A percentile compares a stretch with the other conserved stretches of the same genome.
Evolutionary conservation across 2,888 invertebrate species (phyloP).

Genomic region (Callyntrura sp.): DNA sequence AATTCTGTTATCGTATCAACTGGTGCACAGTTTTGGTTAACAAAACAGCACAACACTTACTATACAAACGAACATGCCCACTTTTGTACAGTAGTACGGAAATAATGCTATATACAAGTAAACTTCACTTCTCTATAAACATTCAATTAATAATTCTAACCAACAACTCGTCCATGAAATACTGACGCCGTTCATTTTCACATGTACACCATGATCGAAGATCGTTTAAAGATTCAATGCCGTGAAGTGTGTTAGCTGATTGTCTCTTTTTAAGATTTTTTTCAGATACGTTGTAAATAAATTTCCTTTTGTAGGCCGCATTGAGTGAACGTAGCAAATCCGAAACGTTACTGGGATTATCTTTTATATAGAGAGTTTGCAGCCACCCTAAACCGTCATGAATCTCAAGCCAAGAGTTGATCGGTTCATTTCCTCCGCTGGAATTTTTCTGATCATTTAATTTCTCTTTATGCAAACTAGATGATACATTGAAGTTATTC

Average conservation of each 20-base stretch:
- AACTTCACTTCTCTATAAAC: neutral
- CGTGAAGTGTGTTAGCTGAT: slow-evolving; percentile 77
- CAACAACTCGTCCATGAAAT: slow-evolving; percentile 77
- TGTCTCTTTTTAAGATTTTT: slow-evolving; percentile 43
- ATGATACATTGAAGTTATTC: too few species aligned
- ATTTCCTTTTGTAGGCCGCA: neutral
- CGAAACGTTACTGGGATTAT: neutral
- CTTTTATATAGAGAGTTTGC: neutral
- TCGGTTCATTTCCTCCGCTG: too few species aligned
- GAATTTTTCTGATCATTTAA: too few species aligned
- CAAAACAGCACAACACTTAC: neutral
- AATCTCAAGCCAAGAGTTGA: neutral
- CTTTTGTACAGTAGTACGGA: too few species aligned
- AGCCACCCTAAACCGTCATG: neutral
- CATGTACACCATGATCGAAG: slow-evolving; percentile 79
- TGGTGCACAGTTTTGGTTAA: too few species aligned
- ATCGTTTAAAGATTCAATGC: slow-evolving; percentile 78
- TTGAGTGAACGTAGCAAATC: neutral
- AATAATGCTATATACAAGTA: too few species aligned
- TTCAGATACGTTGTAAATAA: neutral
- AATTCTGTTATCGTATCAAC: too few species aligned
- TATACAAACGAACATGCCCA: too few species aligned
- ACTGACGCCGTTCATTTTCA: slow-evolving; percentile 66
- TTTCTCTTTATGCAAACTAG: too few species aligned
- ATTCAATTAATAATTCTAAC: slow-evolving; percentile 39